Evolutionary conservation across 2,888 invertebrate genomes (phyloP).

Genomic region (Coleophora deauratella): DNA sequence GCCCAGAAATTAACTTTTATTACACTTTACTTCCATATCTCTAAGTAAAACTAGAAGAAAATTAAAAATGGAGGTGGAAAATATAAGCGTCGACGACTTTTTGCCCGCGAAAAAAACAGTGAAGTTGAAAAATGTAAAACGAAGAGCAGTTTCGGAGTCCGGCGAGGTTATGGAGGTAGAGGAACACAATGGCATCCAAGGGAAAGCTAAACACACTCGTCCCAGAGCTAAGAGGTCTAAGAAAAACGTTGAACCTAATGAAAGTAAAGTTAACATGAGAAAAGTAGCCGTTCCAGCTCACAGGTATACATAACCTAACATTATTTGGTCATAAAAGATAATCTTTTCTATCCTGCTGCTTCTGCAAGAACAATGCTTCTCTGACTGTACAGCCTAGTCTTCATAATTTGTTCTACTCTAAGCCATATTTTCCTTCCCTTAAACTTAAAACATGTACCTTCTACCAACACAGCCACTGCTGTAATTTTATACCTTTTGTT

Average conservation of each 20-base stretch:
- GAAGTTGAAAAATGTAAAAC: conserved; percentile 66
- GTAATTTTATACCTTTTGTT: too few relatives aligned
- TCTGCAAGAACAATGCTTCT: neutral
- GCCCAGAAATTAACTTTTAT: conserved; percentile 12
- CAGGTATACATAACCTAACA: conserved; percentile 62
- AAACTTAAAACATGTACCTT: too few relatives aligned
- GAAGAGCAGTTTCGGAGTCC: conserved; percentile 59
- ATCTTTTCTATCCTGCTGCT: neutral
- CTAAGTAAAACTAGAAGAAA: too few relatives aligned
- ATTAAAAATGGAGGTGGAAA: conserved; percentile 55
- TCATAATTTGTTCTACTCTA: too few relatives aligned
- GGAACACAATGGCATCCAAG: conserved; percentile 75
- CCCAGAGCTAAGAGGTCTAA: conserved; percentile 60
- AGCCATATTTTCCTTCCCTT: too few relatives aligned
- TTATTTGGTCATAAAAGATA: conserved; percentile 1
- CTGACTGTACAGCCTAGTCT: too few relatives aligned
- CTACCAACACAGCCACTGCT: too few relatives aligned
- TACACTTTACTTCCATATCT: too few relatives aligned
- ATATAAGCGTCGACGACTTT: conserved; percentile 70
- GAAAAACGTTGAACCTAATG: conserved; percentile 57
- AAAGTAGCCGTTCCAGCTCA: conserved; percentile 94
- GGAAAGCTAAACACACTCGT: conserved; percentile 44
- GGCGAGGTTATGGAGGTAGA: conserved; percentile 80
- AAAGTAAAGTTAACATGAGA: conserved; percentile 75
- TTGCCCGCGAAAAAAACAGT: conserved; percentile 64